phyloP scores from a whole-genome alignment of 2,888 invertebrate species.

The Ligdia adustata region DNA sequence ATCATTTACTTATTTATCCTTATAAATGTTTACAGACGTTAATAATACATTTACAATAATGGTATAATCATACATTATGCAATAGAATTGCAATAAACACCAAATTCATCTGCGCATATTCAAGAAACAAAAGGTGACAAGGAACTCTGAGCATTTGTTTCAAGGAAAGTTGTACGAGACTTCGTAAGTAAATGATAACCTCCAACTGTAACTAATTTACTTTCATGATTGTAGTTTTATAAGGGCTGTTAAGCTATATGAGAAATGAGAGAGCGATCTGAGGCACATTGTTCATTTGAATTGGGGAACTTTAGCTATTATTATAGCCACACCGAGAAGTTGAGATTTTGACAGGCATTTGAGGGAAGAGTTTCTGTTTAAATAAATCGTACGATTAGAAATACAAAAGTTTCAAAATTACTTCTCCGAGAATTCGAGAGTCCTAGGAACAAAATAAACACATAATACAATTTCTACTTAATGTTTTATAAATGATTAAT shows the following conservation, averaged over 20 bases:
- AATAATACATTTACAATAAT: too few species aligned
- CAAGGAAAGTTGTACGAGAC: conserved; percentile 30
- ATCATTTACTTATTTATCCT: too few species aligned
- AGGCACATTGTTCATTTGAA: conserved; percentile 29
- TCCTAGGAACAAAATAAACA: too few species aligned
- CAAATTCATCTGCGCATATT: conserved; percentile 5
- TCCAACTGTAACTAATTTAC: conserved; percentile 33
- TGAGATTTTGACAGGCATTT: conserved; percentile 15
- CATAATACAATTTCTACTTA: too few species aligned
- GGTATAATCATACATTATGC: too few species aligned
- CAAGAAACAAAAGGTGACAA: conserved; percentile 21
- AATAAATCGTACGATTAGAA: conserved; percentile 3
- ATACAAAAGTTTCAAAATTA: too few species aligned
- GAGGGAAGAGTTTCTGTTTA: conserved; percentile 1
- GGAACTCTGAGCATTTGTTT: conserved; percentile 31
- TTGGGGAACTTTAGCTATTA: conserved; percentile 17
- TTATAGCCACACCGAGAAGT: conserved; percentile 5
- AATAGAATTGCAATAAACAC: background rate
- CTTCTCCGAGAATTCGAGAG: too few species aligned
- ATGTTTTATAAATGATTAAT: too few species aligned
- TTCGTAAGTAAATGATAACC: conserved; percentile 29
- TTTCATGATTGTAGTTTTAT: conserved; percentile 36
- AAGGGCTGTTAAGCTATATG: conserved; percentile 34
- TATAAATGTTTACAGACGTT: too few species aligned
- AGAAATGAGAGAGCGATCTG: conserved; percentile 29